These are phyloP conservation scores for Resseliella maxima DNA, from an alignment of 2,888 invertebrate species.

Conservation along the genomic window DNA sequence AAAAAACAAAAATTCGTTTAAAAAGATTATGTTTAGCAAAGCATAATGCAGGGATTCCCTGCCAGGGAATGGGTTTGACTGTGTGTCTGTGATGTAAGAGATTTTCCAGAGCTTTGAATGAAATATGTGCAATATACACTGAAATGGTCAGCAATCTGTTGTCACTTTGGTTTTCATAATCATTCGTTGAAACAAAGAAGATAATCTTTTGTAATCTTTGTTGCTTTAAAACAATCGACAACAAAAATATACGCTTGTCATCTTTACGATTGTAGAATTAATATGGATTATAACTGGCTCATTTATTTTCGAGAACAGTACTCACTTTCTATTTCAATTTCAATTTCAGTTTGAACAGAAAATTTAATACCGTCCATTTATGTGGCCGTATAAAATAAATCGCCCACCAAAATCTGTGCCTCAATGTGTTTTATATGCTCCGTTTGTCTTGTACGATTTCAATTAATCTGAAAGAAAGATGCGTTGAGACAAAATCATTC, in stretches of 20 bases:
- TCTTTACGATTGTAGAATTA: neutral
- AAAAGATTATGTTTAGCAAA: no score
- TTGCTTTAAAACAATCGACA: neutral
- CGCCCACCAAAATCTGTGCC: neutral
- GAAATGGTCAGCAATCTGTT: no score
- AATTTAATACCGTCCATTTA: neutral
- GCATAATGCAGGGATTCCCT: no score
- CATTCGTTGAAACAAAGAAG: neutral
- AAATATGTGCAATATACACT: no score
- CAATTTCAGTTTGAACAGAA: no score
- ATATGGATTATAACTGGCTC: neutral
- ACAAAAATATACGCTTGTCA: neutral
- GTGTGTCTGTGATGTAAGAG: no score
- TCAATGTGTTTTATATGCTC: neutral
- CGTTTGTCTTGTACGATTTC: constrained; percentile 13
- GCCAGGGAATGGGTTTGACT: no score
- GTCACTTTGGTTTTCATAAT: no score
- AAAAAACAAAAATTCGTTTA: no score
- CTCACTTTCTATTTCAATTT: no score
- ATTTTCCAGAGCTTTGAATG: no score
- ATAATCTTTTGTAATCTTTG: neutral
- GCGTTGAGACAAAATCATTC: neutral
- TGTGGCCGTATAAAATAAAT: no score
- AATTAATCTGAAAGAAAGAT: neutral
- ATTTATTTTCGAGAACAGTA: neutral